A percentile compares a stretch with the other conserved stretches of the same genome.
These are phyloP conservation scores for Cheilinus undulatus DNA, from an alignment of 2,113 vertebrate genomes.

Conservation along the genomic window DNA sequence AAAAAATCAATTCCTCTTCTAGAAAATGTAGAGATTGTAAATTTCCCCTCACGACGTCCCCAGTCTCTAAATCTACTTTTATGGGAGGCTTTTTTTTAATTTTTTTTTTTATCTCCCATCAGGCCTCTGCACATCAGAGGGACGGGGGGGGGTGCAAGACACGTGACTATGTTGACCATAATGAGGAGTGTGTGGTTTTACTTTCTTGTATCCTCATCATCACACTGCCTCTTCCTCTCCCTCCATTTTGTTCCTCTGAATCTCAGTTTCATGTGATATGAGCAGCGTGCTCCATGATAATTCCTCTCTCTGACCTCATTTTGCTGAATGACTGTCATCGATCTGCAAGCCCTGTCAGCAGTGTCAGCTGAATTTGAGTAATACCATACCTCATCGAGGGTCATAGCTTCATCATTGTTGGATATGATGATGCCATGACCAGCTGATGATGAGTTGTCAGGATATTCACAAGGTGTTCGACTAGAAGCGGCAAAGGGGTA, in stretches of 20 bases:
- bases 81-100: conserved; percentile 52
- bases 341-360: conserved; percentile 39
- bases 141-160: conserved; percentile 4
- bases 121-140: conserved; percentile 20
- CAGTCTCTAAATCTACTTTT: conserved; percentile 66
- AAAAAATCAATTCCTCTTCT: conserved; percentile 27
- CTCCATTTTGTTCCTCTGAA: conserved; percentile 28
- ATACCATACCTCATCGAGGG: conserved; percentile 1
- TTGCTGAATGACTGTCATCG: conserved; percentile 14
- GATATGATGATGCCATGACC: too few relatives aligned
- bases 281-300: background rate
- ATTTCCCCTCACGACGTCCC: conserved; percentile 26
- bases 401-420: conserved; percentile 21
- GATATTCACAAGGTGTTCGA: background rate
- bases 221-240: conserved; percentile 3
- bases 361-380: background rate
- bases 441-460: background rate
- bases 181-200: conserved; percentile 36
- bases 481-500: background rate
- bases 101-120: conserved; percentile 38
- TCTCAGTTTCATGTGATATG: conserved; percentile 17
- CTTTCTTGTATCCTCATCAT: conserved; percentile 20
- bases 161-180: conserved; percentile 30
- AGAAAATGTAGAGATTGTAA: conserved; percentile 42
- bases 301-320: conserved; percentile 30